Base-by-base conservation (phyloP, 1,140 invertebrate genomes). In the Wasmannia auropunctata region DNA sequence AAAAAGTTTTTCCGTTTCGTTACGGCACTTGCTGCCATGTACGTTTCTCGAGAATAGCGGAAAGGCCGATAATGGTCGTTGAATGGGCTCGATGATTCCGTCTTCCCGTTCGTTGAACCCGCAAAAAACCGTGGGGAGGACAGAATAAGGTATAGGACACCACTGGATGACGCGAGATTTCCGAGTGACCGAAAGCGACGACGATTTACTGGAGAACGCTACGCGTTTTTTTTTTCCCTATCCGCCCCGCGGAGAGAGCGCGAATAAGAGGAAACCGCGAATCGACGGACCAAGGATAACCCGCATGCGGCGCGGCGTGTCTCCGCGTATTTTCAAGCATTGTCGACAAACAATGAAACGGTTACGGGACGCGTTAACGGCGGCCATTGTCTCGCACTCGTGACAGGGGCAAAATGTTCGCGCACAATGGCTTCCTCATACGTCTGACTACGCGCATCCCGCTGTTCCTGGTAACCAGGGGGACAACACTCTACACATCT, bases 341-440 rank as follows among this genome's bases (percentile, higher is more conserved):
- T 94, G 93, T 93, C 91, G 86, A 87, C 88, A 92, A 94, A 94
- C 93, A 94, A 94, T 94, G 90, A 94, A 93, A 93, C 89, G 92
- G 92, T 94, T 93, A 93, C 91, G 93, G 87, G 86, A 91, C 91
- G 91, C 92, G 92, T 93, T 94, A 93, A 93, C 90, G 91, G 91
- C 86, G 77, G 84, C 89, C 90, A 94, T 94, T 94, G 93, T 94
- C 91, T 93, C 90, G 83, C 63, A 69, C 75, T 88, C 90, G 89
- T 91, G 87, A 93, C 91, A 87, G 88, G 88, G 88, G 88, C 91
- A 91, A 90, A 88, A 91, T 91, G 91, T 91, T 94, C 87, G 90
- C 85, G 88, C 88, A 93, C 92, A 91, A 92, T 92, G 92, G 91
- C 90, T 92, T 91, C 90, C 90, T 88, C 76, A 76, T 72, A 75